These are phyloP conservation scores for Malthinus flaveolus DNA, from an alignment of 2,888 invertebrate species.

Conservation along the genomic window DNA sequence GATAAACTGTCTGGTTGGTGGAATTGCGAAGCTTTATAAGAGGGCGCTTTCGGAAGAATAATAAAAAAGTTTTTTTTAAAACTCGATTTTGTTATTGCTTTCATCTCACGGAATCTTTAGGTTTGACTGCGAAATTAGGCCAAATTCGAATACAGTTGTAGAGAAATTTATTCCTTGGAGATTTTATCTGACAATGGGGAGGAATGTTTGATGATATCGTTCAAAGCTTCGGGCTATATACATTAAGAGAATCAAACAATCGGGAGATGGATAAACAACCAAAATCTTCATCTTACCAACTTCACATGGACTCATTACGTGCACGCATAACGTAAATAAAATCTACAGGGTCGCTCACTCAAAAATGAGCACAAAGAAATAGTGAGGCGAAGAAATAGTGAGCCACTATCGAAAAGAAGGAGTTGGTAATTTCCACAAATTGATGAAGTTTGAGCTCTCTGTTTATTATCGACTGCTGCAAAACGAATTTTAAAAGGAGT, in stretches of 20 bases:
- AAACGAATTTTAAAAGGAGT: too few relatives aligned
- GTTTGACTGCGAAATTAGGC: constrained; percentile 40
- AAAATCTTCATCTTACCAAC: neutral
- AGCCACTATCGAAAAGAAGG: too few relatives aligned
- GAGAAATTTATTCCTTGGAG: constrained; percentile 31
- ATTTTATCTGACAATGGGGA: constrained; percentile 38
- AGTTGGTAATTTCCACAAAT: too few relatives aligned
- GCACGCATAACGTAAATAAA: neutral
- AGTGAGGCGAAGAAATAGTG: too few relatives aligned
- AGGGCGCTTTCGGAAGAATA: too few relatives aligned
- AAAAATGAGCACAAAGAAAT: too few relatives aligned
- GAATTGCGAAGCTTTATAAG: too few relatives aligned
- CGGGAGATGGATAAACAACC: constrained; percentile 1
- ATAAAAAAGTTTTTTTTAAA: constrained; percentile 38
- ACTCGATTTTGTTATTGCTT: constrained; percentile 45
- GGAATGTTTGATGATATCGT: constrained; percentile 33
- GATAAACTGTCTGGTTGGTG: too few relatives aligned
- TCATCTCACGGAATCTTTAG: constrained; percentile 42
- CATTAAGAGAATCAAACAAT: constrained; percentile 29
- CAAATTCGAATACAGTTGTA: constrained; percentile 32
- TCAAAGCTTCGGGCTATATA: constrained; percentile 13
- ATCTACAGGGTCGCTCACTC: too few relatives aligned
- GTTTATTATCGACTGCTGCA: too few relatives aligned
- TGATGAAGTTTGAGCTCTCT: too few relatives aligned
- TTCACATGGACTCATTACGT: neutral